Evolutionary conservation across 2,888 invertebrate genomes (phyloP), one percentile per base, ranked within the genome.

Genomic region (Deilephila porcellus): DNA sequence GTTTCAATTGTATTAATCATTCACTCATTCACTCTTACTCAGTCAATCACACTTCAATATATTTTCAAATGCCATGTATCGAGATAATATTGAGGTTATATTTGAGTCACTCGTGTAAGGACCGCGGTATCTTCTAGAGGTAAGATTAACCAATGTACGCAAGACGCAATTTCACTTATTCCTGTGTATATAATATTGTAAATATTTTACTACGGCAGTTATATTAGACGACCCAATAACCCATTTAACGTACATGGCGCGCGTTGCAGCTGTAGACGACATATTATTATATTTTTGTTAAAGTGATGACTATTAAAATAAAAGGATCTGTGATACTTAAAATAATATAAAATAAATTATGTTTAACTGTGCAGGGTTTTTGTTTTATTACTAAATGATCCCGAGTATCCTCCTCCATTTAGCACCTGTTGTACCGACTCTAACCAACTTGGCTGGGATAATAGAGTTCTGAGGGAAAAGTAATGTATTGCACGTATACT

Each of bases 271-370:
- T 78, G 88, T 93, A 93, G 90, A 91, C 88, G 20, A 67, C 67
- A 67, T 92, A 91, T 93, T 91, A 81, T 76, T 93, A 92, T 93
- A 94, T 94, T 94, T 94, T 94, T 93, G 93, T 93, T 94, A 93
- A 92, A 84, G 93, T 92, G 93, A 93, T 93, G 92, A 93, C 90
- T 93, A 93, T 93, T 92, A 93, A 93, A 92, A 93, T 93, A 93
- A 94, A 93, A 91, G 93, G 85, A 94, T 94, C 94, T 94, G 94
- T 94, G 94, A 94, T 94, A 94, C 91, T 93, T 93, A 93, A 90
- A 92, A 92, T 93, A 94, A 92, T 93, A 93, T 93, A 89, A 93
- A 93, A 93, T 94, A 94, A 94, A 93, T 93, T 94, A 94, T 94
- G 94, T 93, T 94, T 94, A 94, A 94, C 90, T 94, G 94, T 94